Base-by-base conservation (phyloP, 2,888 invertebrate genomes). In the Unio pictorum region DNA sequence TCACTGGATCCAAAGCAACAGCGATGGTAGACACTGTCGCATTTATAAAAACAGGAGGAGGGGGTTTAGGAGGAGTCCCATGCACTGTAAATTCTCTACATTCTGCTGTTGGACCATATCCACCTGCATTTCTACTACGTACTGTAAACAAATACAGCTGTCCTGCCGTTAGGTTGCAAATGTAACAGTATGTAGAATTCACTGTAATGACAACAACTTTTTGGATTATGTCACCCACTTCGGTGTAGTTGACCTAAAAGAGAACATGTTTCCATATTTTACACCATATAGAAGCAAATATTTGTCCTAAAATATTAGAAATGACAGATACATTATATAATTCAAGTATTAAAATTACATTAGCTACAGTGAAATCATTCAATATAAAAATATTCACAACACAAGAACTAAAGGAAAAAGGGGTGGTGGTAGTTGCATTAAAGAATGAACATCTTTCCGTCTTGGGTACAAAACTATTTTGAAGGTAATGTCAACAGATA, bases 131-230 rank as follows among this genome's bases (percentile, higher is more conserved):
- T 15, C 92, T 90, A 0, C 95, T 94, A n/a, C 92, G 91, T 0
- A 96, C 91, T 55, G 93, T 93, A 34, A 96, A 91, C 77, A 94
- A 94, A 87, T 96, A 96, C 69, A 91, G 91, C 0, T 95, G 94
- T 1, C 95, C 95, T 0, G 96, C 94, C 75, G 94, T 93, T 4
- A 96, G 88, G 55, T 89, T 89, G 68, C 90, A 89, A 7, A 92
- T 74, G 61, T 89, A 82, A 18, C 57, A 56, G 5, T 60, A 62
- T 28, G 72, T 70, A 8, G 63, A 45, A 18, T 55, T 26, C 28
- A 74, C 72, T 57, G 60, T 58, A 17, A 71, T 58, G 4, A 20
- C 55, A 6, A 61, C 28, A n/a, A 26, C 15, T 18, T 55, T n/a
- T 54, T 11, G 11, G 45, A 45, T 45, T 45, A 3, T 45, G 45